Base-by-base conservation (phyloP, 1,140 invertebrate species). In the Heliconius melpomene region DNA sequence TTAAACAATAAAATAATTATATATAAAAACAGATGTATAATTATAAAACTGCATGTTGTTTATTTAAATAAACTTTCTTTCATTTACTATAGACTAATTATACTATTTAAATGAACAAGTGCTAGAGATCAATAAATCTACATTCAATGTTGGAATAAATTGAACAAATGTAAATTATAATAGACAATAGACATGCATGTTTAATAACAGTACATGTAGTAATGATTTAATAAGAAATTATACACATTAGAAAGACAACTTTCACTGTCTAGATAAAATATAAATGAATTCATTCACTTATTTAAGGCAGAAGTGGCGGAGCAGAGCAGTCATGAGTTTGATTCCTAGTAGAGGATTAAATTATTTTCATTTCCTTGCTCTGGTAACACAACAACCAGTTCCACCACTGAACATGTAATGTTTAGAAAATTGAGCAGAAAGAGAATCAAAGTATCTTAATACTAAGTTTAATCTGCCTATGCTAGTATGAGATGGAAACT, bases 141-240 rank as follows among this genome's bases (percentile, higher is more conserved):
- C 23, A 66, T 29, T 66, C 60, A 66, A 70, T 71, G 60, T 50
- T 71, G 71, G n/a, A 40, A 77, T 38, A 77, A 60, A 77, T 77
- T 77, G 38, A 71, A 77, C 75, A 77, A 76, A 71, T 77, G 60
- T 54, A 70, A 70, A 77, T 50, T 75, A 66, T 66, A 66, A 66
- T 13, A 66, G 60, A 66, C 60, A 66, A 66, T 66, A 29, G 26
- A 66, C 60, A 66, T 29, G 60, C 23, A 77, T 77, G 75, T 70
- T 60, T 26, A 46, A 38, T 70, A 66, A 11, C 38, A 54, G 32
- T 54, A 66, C 54, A 75, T 71, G 75, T 77, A 20, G 40, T 36
- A 66, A 66, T 66, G 40, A 40, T 50, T 32, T 66, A 77, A 77
- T 70, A 70, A 50, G 66, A 70, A 66, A 38, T 75, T 75, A 38